Conservation (phyloP, 2,113 vertebrate genomes). For the Odontophorus gujanensis region DNA sequence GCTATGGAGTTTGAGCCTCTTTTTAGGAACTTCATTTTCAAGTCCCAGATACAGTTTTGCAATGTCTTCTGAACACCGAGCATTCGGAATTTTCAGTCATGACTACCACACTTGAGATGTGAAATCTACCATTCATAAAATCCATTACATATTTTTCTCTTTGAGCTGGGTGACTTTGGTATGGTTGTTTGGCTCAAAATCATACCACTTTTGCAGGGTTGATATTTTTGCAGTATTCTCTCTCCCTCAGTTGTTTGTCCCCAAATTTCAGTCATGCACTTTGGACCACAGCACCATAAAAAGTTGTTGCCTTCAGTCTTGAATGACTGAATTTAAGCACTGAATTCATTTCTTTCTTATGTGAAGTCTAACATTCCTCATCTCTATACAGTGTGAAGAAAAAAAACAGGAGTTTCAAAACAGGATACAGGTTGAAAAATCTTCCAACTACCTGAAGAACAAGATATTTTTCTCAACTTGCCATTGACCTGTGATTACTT, state of each 20-base stretch:
- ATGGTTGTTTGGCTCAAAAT: background rate
- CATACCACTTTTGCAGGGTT: background rate
- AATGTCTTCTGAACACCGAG: background rate
- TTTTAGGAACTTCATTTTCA: background rate
- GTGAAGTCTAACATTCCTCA: background rate
- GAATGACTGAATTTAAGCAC: background rate
- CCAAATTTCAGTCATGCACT: fast-evolving
- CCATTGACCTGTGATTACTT: background rate
- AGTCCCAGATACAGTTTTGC: background rate
- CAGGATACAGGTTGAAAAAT: background rate
- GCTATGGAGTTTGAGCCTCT: background rate
- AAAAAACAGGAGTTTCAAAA: background rate
- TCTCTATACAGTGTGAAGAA: background rate
- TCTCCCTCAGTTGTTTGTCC: background rate
- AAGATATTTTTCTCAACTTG: background rate
- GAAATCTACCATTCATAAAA: background rate
- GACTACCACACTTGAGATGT: background rate
- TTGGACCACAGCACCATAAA: background rate
- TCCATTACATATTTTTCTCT: background rate
- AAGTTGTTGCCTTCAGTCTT: background rate
- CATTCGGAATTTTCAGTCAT: background rate
- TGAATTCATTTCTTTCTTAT: background rate
- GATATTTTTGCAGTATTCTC: background rate
- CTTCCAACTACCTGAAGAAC: background rate
- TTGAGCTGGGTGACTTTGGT: fast-evolving